Evolutionary conservation across 1,140 invertebrate species (phyloP), one percentile per base, ranked within the genome.

Genomic region (Tetranychus urticae): DNA sequence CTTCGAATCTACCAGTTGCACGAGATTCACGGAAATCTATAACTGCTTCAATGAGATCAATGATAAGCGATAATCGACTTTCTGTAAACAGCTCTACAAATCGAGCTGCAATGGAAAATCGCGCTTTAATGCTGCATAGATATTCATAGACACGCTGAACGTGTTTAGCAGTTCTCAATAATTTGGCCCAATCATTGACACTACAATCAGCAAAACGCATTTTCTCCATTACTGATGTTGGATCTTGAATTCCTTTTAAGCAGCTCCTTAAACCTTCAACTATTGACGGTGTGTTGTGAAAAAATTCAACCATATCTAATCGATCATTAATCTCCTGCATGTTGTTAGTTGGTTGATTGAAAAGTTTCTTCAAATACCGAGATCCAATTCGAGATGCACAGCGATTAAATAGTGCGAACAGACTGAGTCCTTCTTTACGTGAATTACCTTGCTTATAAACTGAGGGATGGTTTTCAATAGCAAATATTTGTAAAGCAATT

Each of bases 401-500:
- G 37, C 36, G 13, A 61, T 62, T 60, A 39, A 63, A 63, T 8
- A 65, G 12, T 13, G 47, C 58, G 37, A 39, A 65, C 1, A 65
- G 68, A 68, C 83, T 86, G 10, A 82, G 72, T 0, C 82, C 82
- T 70, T 85, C 82, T 68, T 79, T 80, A 4, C 55, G 68, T 8
- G 71, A 71, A 61, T 63, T 61, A 34, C 75, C 76, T 31, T 77
- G 76, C 70, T 85, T 86, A 66, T 81, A 84, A 31, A 77, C 76
- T 63, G 83, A 83, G 7, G 85, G 84, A 71, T 88, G 85, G n/a
- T 78, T 72, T 50, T 79, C 76, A 34, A 77, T 74, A 52, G 78
- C 78, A 67, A 88, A 84, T 54, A 90, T 82, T 72, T 86, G 81
- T 10, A 90, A n/a, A 52, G 50, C 50, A 8, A n/a, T n/a, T 33